Evolutionary conservation across 2,888 invertebrate genomes (phyloP), one percentile per base, ranked within the genome.

Genomic region (Synanthedon myopaeformis): DNA sequence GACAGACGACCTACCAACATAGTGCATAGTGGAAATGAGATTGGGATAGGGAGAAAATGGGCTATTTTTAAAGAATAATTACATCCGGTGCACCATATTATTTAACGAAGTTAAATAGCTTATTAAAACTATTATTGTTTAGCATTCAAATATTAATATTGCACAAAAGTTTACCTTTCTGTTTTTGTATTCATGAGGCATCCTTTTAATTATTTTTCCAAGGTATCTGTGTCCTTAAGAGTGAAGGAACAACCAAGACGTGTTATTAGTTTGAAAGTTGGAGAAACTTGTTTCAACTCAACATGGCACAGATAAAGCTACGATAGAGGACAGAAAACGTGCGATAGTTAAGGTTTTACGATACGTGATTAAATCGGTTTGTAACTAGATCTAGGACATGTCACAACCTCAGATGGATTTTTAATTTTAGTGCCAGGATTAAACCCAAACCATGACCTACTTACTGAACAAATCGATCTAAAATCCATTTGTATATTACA

Each of bases 321-420:
- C 11, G 45, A 13, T 13, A 45, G 45, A 45, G 14, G 45, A 45
- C 14, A 12, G 45, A 14, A 8, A 45, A 13, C n/a, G 45, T 42
- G 45, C 13, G 50, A 53, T 49, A 48, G 52, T 55, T 54, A 55
- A 56, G 45, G 49, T 55, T 58, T 60, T 56, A 60, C 57, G 57
- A 57, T 51, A 54, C 49, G 52, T 52, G 54, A 53, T 54, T 54
- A 52, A 54, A 51, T 42, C 55, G 52, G 52, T 53, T 51, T 51
- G 55, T 55, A 73, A 69, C 61, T 79, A 61, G 81, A 62, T 62
- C 82, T 82, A 80, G 80, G 82, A 76, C 81, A 64, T 70, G 71
- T 63, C 74, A 59, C 62, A 74, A 66, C 77, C 76, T 79, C 68
- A 64, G 56, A 56, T 57, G 54, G 53, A 59, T 58, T 53, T 51